These are phyloP conservation scores for Euwallacea similis DNA, from an alignment of 1,140 invertebrate species.

Conservation along the genomic window DNA sequence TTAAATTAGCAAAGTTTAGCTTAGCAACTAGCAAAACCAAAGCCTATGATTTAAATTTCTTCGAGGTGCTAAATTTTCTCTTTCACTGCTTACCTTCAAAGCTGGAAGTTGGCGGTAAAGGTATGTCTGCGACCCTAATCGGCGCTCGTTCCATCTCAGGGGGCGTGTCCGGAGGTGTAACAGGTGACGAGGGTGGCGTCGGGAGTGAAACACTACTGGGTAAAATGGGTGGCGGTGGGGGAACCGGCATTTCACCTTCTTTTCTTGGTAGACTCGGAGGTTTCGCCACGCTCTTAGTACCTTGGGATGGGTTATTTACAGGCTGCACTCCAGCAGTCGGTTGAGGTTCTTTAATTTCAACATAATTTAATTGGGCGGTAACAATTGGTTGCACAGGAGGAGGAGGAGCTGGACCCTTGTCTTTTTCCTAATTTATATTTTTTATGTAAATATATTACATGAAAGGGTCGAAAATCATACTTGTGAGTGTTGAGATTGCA, in stretches of 20 bases:
- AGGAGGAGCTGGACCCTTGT: slow-evolving; percentile 60
- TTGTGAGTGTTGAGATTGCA: slow-evolving; percentile 36
- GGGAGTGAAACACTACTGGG: slow-evolving; percentile 50
- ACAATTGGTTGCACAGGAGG: slow-evolving; percentile 50
- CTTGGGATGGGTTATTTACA: slow-evolving; percentile 12
- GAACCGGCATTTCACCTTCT: slow-evolving; percentile 44
- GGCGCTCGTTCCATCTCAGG: slow-evolving; percentile 21
- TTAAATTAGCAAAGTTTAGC: neutral
- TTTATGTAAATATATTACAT: no score
- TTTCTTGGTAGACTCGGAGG: neutral
- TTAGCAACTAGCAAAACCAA: no score
- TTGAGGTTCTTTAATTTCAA: neutral
- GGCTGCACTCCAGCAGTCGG: no score
- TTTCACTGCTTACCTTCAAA: slow-evolving; percentile 8
- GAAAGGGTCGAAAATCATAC: neutral
- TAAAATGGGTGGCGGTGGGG: slow-evolving; percentile 47
- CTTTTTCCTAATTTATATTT: slow-evolving; percentile 52
- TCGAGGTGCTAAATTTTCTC: no score
- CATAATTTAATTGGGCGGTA: neutral
- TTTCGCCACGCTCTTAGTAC: slow-evolving; percentile 53
- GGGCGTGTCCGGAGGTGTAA: slow-evolving; percentile 49
- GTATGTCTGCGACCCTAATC: slow-evolving; percentile 32
- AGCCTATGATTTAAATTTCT: no score
- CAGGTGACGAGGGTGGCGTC: slow-evolving; percentile 57
- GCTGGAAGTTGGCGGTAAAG: slow-evolving; percentile 27